Conservation (phyloP, 2,797 vertebrate genomes). For the Glyptemys insculpta region DNA sequence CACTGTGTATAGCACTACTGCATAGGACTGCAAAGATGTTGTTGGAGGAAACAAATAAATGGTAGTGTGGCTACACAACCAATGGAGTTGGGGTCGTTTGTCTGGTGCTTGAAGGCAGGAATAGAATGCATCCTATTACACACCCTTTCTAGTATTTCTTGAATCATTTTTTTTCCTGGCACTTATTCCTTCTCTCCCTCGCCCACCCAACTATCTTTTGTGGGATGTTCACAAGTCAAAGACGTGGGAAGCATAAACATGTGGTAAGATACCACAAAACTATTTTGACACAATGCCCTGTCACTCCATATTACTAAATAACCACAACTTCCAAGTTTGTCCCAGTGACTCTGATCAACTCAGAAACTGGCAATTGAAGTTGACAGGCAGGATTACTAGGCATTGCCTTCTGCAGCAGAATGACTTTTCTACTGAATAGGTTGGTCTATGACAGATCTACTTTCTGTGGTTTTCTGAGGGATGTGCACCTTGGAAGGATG, state of each 20-base stretch:
- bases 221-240: not conserved
- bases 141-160: not conserved
- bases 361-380: not conserved
- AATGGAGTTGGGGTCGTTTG: no score
- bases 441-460: not conserved
- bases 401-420: not conserved
- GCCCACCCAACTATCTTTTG: rapidly evolving
- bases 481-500: not conserved
- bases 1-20: no score
- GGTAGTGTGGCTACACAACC: no score
- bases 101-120: no score
- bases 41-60: no score
- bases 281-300: not conserved
- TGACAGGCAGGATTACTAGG: not conserved
- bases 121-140: not conserved
- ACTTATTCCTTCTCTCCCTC: not conserved
- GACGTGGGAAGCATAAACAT: not conserved
- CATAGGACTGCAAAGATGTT: no score
- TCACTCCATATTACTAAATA: not conserved
- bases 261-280: not conserved
- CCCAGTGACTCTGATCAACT: not conserved
- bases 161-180: not conserved
- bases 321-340: not conserved
- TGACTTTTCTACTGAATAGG: not conserved
- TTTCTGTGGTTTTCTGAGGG: not conserved